These are phyloP conservation scores for Agrypnus murinus DNA, from an alignment of 2,888 invertebrate species.

Conservation along the genomic window DNA sequence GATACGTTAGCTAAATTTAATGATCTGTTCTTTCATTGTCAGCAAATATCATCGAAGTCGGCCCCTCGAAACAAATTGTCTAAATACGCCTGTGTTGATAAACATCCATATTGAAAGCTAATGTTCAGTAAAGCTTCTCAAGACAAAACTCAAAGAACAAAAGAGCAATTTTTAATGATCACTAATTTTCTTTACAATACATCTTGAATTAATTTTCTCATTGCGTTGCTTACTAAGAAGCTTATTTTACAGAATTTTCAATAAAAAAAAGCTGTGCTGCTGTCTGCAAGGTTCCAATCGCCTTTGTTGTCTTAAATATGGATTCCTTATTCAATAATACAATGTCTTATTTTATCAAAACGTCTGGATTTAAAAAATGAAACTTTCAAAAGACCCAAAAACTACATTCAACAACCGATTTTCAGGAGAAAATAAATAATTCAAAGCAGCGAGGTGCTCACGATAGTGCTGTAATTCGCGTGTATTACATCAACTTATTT, in stretches of 20 bases:
- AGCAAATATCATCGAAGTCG: too few species aligned
- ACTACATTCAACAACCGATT: background rate
- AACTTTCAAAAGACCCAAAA: background rate
- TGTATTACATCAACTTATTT: slow-evolving; percentile 12
- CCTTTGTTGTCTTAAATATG: slow-evolving; percentile 19
- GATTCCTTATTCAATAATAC: slow-evolving; percentile 15
- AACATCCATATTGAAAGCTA: slow-evolving; percentile 11
- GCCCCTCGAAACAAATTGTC: too few species aligned
- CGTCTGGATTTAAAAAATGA: background rate
- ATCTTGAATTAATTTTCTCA: slow-evolving; percentile 22
- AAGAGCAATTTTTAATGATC: slow-evolving; percentile 29
- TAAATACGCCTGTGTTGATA: too few species aligned
- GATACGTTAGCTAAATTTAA: too few species aligned
- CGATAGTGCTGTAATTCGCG: slow-evolving; percentile 4
- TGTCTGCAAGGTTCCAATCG: slow-evolving; percentile 14
- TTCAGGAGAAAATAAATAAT: background rate
- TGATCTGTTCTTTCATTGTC: too few species aligned
- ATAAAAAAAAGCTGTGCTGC: slow-evolving; percentile 3
- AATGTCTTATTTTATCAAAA: background rate
- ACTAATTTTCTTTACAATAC: slow-evolving; percentile 26
- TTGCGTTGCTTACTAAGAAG: slow-evolving; percentile 11
- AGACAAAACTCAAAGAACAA: slow-evolving; percentile 20
- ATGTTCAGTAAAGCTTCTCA: slow-evolving; percentile 25
- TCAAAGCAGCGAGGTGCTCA: background rate
- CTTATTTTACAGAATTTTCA: slow-evolving; percentile 23